Evolutionary conservation across 2,113 vertebrate species (phyloP), one percentile per base, ranked within the genome.

Genomic region (Hiodon tergisus): DNA sequence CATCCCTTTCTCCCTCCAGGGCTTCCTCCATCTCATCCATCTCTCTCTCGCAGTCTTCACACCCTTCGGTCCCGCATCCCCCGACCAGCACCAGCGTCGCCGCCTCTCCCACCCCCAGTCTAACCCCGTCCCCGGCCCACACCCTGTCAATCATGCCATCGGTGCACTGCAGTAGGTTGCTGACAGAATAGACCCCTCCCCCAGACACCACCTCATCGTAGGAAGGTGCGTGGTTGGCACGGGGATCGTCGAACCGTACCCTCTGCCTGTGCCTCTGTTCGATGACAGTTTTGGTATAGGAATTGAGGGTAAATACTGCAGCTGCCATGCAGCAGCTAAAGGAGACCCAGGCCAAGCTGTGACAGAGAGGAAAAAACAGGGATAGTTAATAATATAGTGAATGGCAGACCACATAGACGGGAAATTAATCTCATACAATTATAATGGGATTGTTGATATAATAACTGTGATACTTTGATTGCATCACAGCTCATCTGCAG

Each of bases 321-420:
- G 92, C 91, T 0, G 90, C 91, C 93, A 94, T 93, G 83, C 92
- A 94, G 60, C 92, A 92, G 66, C 91, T 93, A 78, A 94, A 94
- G 8, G 93, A 94, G 71, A 93, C 85, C 93, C 93, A 94, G 0
- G 92, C 92, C 86, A 94, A 78, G 51, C 93, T 94, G 83, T 9
- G 11, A 31, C 4, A 62, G 47, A 51, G 57, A 48, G 11, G 48
- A 78, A 17, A 0, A 14, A 1, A 9, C 31, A 31, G 2, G 31
- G 31, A 31, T 31, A 46, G 1, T 53, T 5, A 51, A 3, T 2
- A 48, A 74, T 63, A 57, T 47, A 14, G 4, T 69, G 14, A 67
- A 55, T n/a, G 65, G 1, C 3, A 10, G 31, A 58, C 13, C 47
- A 3, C 17, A 66, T 17, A 66, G 31, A 31, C 31, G 31, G 31